These are phyloP conservation scores for Anguilla japonica DNA, from an alignment of 2,113 vertebrate genomes.

Conservation along the genomic window DNA sequence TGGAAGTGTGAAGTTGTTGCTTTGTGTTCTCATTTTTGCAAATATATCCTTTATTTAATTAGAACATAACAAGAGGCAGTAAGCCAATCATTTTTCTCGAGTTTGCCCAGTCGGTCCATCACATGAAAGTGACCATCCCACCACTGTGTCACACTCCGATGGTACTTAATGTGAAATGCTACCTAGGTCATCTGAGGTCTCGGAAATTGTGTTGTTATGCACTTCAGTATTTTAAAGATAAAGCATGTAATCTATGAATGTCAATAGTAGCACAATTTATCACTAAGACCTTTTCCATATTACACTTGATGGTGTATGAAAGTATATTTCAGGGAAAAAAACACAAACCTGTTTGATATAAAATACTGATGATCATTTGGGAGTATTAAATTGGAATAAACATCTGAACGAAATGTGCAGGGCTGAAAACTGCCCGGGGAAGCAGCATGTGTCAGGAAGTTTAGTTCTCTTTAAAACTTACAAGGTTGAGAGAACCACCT, in stretches of 20 bases:
- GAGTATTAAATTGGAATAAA: background rate
- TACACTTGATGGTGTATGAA: too few relatives aligned
- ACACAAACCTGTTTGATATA: background rate
- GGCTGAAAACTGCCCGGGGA: too few relatives aligned
- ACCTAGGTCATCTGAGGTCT: background rate
- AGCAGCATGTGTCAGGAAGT: background rate
- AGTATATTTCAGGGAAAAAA: too few relatives aligned
- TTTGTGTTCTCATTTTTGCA: too few relatives aligned
- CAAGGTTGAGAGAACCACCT: conserved; percentile 8
- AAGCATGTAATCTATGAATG: background rate
- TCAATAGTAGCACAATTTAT: background rate
- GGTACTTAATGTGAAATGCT: background rate
- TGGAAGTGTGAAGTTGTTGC: too few relatives aligned
- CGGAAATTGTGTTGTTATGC: background rate
- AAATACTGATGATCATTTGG: too few relatives aligned
- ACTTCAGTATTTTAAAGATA: background rate
- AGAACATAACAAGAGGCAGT: too few relatives aligned
- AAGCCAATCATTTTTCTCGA: too few relatives aligned
- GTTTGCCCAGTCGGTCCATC: too few relatives aligned
- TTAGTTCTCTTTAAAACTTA: background rate
- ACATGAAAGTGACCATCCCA: too few relatives aligned
- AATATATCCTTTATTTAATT: too few relatives aligned
- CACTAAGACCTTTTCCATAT: too few relatives aligned
- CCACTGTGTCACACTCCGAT: background rate
- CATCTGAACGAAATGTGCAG: background rate